phyloP scores from a whole-genome alignment of 2,888 invertebrate species.

The Acleris laterana region DNA sequence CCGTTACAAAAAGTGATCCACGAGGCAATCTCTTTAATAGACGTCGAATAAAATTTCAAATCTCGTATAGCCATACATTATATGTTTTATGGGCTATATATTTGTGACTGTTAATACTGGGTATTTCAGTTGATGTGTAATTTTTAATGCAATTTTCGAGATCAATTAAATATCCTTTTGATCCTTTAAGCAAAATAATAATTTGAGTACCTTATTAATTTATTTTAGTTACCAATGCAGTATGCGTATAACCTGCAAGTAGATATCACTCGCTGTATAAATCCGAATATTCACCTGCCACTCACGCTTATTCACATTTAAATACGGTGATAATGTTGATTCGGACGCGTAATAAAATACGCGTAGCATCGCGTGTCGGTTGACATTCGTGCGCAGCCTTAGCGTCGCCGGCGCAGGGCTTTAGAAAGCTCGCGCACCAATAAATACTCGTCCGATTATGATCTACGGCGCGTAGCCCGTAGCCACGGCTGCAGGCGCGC shows the following conservation, averaged over 20 bases:
- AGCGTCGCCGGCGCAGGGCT: constrained; percentile 50
- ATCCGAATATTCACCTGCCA: constrained; percentile 58
- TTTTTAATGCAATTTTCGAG: constrained; percentile 1
- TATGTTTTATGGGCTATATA: constrained; percentile 11
- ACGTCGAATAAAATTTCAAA: constrained; percentile 34
- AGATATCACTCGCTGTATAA: constrained; percentile 41
- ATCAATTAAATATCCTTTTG: constrained; percentile 2
- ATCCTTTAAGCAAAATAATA: neutral
- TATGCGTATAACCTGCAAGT: constrained; percentile 1
- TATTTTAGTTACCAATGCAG: neutral
- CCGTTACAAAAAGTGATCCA: constrained; percentile 64
- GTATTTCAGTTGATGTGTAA: constrained; percentile 5
- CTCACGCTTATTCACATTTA: constrained; percentile 53
- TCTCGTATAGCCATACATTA: constrained; percentile 26
- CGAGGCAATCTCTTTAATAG: constrained; percentile 40
- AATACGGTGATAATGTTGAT: constrained; percentile 50
- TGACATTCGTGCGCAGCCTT: constrained; percentile 66
- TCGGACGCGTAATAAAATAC: constrained; percentile 56
- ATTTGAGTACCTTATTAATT: no score
- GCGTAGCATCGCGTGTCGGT: constrained; percentile 66
- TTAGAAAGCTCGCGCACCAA: constrained; percentile 78
- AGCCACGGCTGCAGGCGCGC: constrained; percentile 56
- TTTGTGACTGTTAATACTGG: constrained; percentile 7
- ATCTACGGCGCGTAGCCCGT: constrained; percentile 83
- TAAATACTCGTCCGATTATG: constrained; percentile 82